These are phyloP conservation scores for Vicugna pacos DNA, from an alignment of 2,113 vertebrate genomes.

Conservation along the genomic window DNA sequence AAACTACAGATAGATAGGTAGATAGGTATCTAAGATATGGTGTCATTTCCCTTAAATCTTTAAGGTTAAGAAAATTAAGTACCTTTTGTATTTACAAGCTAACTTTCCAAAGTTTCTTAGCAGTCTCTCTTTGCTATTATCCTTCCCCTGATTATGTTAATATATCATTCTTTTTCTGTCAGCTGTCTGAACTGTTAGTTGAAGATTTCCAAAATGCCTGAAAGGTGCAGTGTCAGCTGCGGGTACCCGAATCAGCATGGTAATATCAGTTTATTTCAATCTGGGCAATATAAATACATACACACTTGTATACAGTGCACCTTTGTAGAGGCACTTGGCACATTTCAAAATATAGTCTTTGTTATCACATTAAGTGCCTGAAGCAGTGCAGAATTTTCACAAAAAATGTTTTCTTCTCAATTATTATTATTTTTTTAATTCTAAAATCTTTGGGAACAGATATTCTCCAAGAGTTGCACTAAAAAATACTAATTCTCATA, in stretches of 20 bases:
- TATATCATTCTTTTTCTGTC: conserved; percentile 74
- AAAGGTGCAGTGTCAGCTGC: conserved; percentile 68
- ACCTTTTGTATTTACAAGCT: conserved; percentile 47
- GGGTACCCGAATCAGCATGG: conserved; percentile 72
- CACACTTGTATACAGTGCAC: not conserved
- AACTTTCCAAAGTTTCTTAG: conserved; percentile 13
- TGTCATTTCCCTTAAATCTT: not conserved
- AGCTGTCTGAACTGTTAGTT: conserved; percentile 60
- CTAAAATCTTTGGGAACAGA: not conserved
- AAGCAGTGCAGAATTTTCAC: conserved; percentile 60
- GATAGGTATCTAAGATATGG: not conserved
- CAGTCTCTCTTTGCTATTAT: not conserved
- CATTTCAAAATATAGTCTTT: conserved; percentile 64
- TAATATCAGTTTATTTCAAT: conserved; percentile 72
- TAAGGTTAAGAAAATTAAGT: conserved; percentile 6
- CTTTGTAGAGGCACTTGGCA: conserved; percentile 64
- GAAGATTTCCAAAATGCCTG: conserved; percentile 78
- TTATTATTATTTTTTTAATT: conserved; percentile 34
- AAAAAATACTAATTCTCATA: not conserved
- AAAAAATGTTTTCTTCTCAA: not conserved
- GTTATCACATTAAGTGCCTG: not conserved
- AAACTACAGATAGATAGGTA: not conserved
- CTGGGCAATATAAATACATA: not conserved
- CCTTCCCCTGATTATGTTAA: conserved; percentile 53
- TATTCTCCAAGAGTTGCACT: not conserved